Conservation (phyloP, 2,797 vertebrate species). For the Channallabes apus region DNA sequence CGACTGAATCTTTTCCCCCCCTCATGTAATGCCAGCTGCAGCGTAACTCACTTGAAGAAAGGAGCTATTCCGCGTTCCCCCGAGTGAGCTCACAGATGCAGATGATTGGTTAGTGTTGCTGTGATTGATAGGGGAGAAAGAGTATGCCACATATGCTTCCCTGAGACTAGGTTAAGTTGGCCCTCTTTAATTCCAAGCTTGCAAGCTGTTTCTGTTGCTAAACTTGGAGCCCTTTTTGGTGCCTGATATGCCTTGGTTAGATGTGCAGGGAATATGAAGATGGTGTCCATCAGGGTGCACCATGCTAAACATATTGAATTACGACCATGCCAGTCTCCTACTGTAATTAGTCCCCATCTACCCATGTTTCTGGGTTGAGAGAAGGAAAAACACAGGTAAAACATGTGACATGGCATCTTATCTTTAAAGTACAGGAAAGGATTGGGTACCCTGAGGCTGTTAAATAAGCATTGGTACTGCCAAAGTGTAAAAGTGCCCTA, state of each 20-base stretch:
- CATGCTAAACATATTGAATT: not conserved
- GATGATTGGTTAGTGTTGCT: too few relatives aligned
- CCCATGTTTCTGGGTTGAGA: not conserved
- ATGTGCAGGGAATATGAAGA: not conserved
- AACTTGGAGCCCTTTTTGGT: not conserved
- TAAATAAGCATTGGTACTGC: not conserved
- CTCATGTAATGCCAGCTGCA: too few relatives aligned
- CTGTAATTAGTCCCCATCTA: not conserved
- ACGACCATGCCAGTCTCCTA: not conserved
- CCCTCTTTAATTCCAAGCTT: too few relatives aligned
- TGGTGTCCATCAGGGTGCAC: not conserved
- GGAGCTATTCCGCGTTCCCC: too few relatives aligned
- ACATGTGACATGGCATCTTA: not conserved
- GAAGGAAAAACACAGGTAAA: not conserved
- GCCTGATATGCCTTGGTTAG: not conserved
- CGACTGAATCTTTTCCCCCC: too few relatives aligned
- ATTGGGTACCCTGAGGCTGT: not conserved
- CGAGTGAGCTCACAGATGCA: too few relatives aligned
- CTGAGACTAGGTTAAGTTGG: too few relatives aligned
- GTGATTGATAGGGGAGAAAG: too few relatives aligned
- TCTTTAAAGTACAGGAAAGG: not conserved
- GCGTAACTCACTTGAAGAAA: too few relatives aligned
- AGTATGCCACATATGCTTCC: too few relatives aligned
- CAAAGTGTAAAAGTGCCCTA: not conserved
- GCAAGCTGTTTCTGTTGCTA: too few relatives aligned